Conservation (phyloP, 2,113 vertebrate genomes). For the Grantiella picta region DNA sequence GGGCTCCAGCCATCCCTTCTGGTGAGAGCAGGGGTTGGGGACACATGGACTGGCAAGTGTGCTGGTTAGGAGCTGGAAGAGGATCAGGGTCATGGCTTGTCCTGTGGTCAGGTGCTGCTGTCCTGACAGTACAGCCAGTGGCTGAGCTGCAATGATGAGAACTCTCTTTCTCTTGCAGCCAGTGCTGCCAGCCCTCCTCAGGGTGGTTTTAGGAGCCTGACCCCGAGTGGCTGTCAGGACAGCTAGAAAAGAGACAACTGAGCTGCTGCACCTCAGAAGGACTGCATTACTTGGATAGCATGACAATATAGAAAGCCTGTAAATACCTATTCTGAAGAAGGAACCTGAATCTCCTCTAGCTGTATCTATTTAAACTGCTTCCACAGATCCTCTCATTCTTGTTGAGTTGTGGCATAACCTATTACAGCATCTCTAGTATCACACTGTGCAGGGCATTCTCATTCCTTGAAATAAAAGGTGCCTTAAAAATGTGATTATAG, state of each 20-base stretch:
- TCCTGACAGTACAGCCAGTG: neutral
- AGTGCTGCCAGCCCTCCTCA: neutral
- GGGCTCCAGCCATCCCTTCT: neutral
- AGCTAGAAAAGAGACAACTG: neutral
- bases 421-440: neutral
- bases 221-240: neutral
- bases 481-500: conserved; percentile 35
- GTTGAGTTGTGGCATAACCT: neutral
- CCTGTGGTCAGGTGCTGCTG: neutral
- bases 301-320: fast-evolving
- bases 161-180: fast-evolving
- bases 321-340: neutral
- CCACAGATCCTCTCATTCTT: neutral
- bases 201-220: neutral
- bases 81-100: neutral
- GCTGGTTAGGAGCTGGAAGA: neutral
- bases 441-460: neutral
- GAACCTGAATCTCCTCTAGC: neutral
- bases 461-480: neutral
- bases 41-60: neutral
- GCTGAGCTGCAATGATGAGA: neutral
- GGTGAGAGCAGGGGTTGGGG: fast-evolving
- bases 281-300: neutral
- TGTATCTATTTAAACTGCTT: neutral
- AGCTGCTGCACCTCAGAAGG: fast-evolving